Conservation (phyloP, 2,888 invertebrate genomes). For the Torymus auratus region DNA sequence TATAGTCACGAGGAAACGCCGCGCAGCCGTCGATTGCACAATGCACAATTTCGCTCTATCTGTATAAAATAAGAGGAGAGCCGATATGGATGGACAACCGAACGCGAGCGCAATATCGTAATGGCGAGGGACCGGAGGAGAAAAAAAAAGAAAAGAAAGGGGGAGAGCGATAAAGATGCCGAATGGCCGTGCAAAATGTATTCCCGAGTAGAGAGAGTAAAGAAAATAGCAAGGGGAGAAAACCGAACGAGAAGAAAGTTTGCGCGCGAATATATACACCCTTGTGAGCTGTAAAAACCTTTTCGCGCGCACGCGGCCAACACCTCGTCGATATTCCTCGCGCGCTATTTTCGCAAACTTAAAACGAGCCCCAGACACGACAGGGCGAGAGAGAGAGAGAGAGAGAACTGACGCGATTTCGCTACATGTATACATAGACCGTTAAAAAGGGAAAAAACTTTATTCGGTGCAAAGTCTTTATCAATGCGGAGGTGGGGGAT, state of each 20-base stretch:
- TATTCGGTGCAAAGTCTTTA: constrained; percentile 2
- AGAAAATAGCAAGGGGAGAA: too few species aligned
- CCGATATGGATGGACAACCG: too few species aligned
- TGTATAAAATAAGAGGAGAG: too few species aligned
- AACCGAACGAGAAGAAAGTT: constrained; percentile 27
- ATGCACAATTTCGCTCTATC: too few species aligned
- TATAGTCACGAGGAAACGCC: too few species aligned
- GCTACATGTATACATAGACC: not conserved
- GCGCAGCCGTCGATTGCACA: too few species aligned
- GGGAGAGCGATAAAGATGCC: not conserved
- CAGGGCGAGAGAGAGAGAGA: not conserved
- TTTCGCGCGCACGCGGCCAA: constrained; percentile 23
- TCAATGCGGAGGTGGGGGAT: too few species aligned
- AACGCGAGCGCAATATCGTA: too few species aligned
- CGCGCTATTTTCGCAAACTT: constrained; percentile 53
- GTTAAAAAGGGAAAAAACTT: constrained; percentile 23
- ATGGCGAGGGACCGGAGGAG: not conserved
- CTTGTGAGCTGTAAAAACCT: constrained; percentile 47
- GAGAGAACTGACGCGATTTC: constrained; percentile 4
- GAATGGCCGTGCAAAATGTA: too few species aligned
- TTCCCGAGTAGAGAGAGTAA: too few species aligned
- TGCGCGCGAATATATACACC: constrained; percentile 19
- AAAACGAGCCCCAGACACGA: constrained; percentile 50
- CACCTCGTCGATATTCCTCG: constrained; percentile 52
- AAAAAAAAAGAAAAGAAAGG: not conserved